These are phyloP conservation scores for Morus bassanus DNA, from an alignment of 2,797 vertebrate genomes.

Conservation along the genomic window DNA sequence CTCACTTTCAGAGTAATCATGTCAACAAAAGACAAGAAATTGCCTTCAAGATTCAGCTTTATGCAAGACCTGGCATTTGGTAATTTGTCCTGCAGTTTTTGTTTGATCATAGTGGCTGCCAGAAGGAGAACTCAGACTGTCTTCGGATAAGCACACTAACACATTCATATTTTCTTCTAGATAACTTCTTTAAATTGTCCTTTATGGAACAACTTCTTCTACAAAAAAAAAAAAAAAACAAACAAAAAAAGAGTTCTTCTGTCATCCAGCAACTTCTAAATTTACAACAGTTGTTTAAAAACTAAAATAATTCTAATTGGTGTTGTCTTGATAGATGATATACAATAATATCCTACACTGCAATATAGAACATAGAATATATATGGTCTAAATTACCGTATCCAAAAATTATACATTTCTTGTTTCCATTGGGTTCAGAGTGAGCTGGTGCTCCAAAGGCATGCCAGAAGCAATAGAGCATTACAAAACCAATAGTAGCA, in stretches of 20 bases:
- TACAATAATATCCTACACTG: background rate
- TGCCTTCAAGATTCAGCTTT: background rate
- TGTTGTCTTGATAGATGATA: background rate
- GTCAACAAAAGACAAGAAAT: background rate
- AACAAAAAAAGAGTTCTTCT: too few relatives aligned
- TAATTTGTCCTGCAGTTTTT: background rate
- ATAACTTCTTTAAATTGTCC: background rate
- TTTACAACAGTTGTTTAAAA: background rate
- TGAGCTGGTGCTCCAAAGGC: background rate
- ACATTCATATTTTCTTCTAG: background rate
- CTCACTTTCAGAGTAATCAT: background rate
- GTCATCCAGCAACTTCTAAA: background rate
- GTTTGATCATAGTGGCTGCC: background rate
- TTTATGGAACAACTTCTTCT: background rate
- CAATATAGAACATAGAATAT: slow-evolving; percentile 19
- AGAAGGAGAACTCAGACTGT: background rate
- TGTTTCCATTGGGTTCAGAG: background rate
- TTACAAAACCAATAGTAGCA: background rate
- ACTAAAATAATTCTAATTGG: background rate
- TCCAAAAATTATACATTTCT: background rate
- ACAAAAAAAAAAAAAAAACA: too few relatives aligned
- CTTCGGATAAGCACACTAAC: background rate
- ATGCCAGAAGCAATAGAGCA: background rate
- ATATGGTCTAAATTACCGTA: background rate
- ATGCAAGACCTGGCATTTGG: background rate